Evolutionary conservation across 1,140 invertebrate genomes (phyloP), one percentile per base, ranked within the genome.

Genomic region (Drosophila pachea): DNA sequence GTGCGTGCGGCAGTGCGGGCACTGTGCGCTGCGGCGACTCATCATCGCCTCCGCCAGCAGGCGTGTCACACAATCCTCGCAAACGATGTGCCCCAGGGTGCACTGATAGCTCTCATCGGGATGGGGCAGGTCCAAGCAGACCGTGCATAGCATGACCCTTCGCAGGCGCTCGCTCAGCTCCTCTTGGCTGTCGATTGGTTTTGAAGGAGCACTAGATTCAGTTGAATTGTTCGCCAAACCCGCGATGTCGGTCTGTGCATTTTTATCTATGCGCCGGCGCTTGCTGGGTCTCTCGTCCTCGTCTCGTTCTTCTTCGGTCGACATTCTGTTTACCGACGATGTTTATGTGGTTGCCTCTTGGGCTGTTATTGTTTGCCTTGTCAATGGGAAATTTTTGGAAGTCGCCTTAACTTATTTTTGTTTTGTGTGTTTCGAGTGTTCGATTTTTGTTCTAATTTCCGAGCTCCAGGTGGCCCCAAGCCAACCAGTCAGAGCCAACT

Each of bases 81-180:
- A 76, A 4, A 76, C 2, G 2, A 76, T 62, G 16, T 74, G 74
- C 4, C 67, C 71, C 32, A 45, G n/a, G 5, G 5, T 35, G 58
- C 74, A 76, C 22, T 73, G 73, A 11, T 58, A 66, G 52, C 22
- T 48, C 6, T 76, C 60, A 7, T 73, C 58, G 7, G 70, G 70
- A 36, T 49, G 47, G 0, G 73, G 73, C 7, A 76, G 40, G 3
- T 76, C 71, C 6, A 45, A 48, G 62, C 71, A 76, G 4, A 74
- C 66, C 8, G 14, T 47, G 66, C 74, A 74, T 5, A 66, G 22
- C 71, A 76, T 64, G 4, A 69, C 16, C 9, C 52, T 45, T n/a
- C 53, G 53, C 29, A 69, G 45, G 1, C 67, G 67, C 12, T 69
- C 67, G n/a, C 47, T 8, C 8, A 65, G 45, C 29, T 45, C 60